Percentiles rank a stretch among this genome's conserved stretches.
These are phyloP conservation scores for Gouania willdenowi DNA, from an alignment of 2,797 vertebrate species.

Conservation along the genomic window DNA sequence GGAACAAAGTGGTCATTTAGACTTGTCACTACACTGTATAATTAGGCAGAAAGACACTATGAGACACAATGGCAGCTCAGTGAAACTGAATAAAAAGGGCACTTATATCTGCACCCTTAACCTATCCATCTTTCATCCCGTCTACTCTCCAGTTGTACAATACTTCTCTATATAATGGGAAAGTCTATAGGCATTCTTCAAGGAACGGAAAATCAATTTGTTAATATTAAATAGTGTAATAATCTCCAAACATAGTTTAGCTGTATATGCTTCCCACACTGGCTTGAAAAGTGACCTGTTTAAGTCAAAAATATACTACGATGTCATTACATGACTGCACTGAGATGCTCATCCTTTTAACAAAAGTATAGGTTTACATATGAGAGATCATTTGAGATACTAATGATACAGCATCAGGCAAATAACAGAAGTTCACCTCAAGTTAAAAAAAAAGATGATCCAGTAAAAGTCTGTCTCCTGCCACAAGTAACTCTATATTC, in stretches of 20 bases:
- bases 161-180: slow-evolving; percentile 27
- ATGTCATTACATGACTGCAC: background rate
- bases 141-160: slow-evolving; percentile 53
- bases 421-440: slow-evolving; percentile 3
- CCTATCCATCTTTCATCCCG: slow-evolving; percentile 53
- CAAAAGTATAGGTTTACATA: too few relatives aligned
- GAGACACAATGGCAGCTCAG: slow-evolving; percentile 92
- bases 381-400: slow-evolving; percentile 7
- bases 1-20: slow-evolving; percentile 88
- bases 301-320: slow-evolving; percentile 3
- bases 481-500: slow-evolving; percentile 33
- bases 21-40: slow-evolving; percentile 85
- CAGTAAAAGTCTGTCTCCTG: background rate
- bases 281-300: slow-evolving; percentile 5
- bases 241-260: slow-evolving; percentile 1
- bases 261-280: slow-evolving; percentile 1
- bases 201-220: slow-evolving; percentile 30
- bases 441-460: too few relatives aligned
- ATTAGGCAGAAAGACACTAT: slow-evolving; percentile 86
- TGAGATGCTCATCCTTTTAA: slow-evolving; percentile 6
- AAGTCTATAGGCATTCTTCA: slow-evolving; percentile 25
- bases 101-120: slow-evolving; percentile 82
- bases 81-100: slow-evolving; percentile 88
- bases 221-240: slow-evolving; percentile 13
- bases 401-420: background rate